phyloP scores from a whole-genome alignment of 2,113 vertebrate species.

The Trichomycterus rosablanca region DNA sequence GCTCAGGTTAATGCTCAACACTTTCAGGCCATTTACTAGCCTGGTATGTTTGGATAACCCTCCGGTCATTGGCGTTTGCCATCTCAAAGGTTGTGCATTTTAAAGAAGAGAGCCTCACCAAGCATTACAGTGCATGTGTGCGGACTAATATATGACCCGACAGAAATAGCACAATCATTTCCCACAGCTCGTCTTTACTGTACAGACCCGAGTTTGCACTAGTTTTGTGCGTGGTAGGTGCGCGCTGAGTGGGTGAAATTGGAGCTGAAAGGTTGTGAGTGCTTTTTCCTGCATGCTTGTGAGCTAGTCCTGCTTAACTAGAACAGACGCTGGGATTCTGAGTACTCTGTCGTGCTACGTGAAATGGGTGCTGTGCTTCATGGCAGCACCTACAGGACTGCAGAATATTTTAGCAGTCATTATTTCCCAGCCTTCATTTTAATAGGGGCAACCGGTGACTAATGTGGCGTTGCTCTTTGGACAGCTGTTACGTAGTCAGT shows the following conservation, averaged over 20 bases:
- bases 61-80: constrained; percentile 63
- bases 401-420: constrained; percentile 1
- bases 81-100: constrained; percentile 36
- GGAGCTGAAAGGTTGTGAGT: constrained; percentile 1
- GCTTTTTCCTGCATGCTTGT: constrained; percentile 11
- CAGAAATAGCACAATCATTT: neutral
- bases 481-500: too few relatives aligned
- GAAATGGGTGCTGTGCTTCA: constrained; percentile 34
- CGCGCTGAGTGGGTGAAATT: constrained; percentile 21
- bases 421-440: neutral
- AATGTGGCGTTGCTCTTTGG: neutral
- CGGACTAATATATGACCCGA: neutral
- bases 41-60: constrained; percentile 45
- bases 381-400: constrained; percentile 35
- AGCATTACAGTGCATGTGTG: neutral
- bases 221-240: constrained; percentile 2
- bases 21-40: constrained; percentile 26
- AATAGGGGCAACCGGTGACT: too few relatives aligned
- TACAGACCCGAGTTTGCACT: neutral
- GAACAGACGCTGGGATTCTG: constrained; percentile 25
- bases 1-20: constrained; percentile 26
- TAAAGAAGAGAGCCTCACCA: neutral
- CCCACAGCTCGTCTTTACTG: neutral
- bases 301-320: constrained; percentile 15
- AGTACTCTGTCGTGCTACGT: constrained; percentile 34